Conservation (phyloP, 2,888 invertebrate genomes). For the Trichacis sp. region DNA sequence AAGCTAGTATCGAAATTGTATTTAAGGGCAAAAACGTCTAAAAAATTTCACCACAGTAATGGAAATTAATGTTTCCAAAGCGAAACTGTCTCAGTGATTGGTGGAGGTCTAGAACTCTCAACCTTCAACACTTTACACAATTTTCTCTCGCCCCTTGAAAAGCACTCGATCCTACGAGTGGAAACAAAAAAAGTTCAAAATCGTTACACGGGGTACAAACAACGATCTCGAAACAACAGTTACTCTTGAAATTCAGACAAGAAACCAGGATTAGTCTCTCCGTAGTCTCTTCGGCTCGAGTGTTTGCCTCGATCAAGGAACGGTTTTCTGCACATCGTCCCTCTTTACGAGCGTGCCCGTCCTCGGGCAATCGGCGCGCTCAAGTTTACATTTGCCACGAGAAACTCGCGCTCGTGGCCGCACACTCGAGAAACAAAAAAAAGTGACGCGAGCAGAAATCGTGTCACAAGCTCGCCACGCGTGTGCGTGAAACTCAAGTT, state of each 20-base stretch:
- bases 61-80: no score
- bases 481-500: slow-evolving; percentile 25
- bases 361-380: neutral
- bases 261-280: neutral
- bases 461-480: neutral
- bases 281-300: slow-evolving; percentile 1
- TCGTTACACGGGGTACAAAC: slow-evolving; percentile 6
- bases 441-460: neutral
- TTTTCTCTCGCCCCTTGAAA: slow-evolving; percentile 1
- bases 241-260: slow-evolving; percentile 15
- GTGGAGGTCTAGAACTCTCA: no score
- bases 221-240: slow-evolving; percentile 24
- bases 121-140: no score
- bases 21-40: no score
- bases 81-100: no score
- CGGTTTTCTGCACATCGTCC: slow-evolving; percentile 21
- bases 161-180: neutral
- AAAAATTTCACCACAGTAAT: no score
- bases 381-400: neutral
- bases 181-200: slow-evolving; percentile 4
- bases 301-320: slow-evolving; percentile 18
- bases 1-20: no score
- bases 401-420: neutral
- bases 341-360: neutral
- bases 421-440: neutral